Evolutionary conservation across 2,113 vertebrate species (phyloP).

Genomic region (Leucosticte australis): DNA sequence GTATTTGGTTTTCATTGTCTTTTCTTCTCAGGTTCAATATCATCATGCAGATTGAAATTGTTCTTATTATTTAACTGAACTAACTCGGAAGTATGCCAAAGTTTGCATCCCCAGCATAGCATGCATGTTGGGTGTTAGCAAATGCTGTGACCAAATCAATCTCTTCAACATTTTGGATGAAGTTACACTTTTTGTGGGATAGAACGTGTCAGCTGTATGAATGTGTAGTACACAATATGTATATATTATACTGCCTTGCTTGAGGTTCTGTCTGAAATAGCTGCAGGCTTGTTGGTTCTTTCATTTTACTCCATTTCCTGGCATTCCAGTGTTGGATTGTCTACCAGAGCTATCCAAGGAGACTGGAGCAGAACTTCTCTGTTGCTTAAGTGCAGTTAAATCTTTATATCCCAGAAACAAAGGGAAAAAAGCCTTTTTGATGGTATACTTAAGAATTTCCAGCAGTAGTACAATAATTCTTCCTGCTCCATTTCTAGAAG

Average conservation of each 20-base stretch:
- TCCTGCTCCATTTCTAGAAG: neutral
- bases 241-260: neutral
- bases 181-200: neutral
- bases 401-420: neutral
- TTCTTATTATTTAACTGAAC: neutral
- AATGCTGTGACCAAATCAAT: neutral
- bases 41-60: neutral
- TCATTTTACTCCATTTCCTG: neutral
- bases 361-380: neutral
- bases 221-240: neutral
- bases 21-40: neutral
- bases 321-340: neutral
- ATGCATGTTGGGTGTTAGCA: rapidly evolving
- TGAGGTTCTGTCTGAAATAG: neutral
- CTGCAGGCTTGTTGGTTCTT: neutral
- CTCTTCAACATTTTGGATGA: neutral
- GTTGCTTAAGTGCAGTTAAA: neutral
- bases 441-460: neutral
- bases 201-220: neutral
- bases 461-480: neutral
- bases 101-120: neutral
- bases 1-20: neutral
- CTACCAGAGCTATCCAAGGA: neutral
- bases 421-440: neutral
- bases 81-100: neutral